phyloP scores from a whole-genome alignment of 1,140 invertebrate species.

The Rhysida immarginata region DNA sequence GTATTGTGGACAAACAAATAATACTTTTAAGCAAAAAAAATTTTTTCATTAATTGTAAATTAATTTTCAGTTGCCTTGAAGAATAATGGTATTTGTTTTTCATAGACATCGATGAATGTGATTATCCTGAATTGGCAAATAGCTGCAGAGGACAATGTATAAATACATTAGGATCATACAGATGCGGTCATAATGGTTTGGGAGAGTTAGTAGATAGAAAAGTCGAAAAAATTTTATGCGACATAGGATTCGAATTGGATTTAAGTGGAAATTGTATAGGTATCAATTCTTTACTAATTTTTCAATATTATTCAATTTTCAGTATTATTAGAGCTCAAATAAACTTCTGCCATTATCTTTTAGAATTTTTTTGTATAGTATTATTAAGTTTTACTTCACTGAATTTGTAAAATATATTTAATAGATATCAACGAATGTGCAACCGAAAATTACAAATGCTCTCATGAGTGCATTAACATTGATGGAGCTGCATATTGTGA shows the following conservation, averaged over 20 bases:
- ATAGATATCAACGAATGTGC: constrained; percentile 19
- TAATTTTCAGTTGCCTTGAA: too few species aligned
- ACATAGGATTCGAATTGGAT: constrained; percentile 26
- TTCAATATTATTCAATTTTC: too few species aligned
- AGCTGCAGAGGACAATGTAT: constrained; percentile 25
- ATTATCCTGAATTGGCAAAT: constrained; percentile 11
- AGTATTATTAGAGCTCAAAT: too few species aligned
- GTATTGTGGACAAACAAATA: too few species aligned
- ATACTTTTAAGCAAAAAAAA: too few species aligned
- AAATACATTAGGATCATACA: constrained; percentile 27
- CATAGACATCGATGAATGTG: constrained; percentile 27
- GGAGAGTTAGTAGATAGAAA: neutral
- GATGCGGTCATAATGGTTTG: constrained; percentile 21
- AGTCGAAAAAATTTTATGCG: constrained; percentile 21
- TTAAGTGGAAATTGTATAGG: constrained; percentile 30
- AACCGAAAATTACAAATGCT: constrained; percentile 11
- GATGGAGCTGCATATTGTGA: neutral
- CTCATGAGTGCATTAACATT: neutral
- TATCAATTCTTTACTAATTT: too few species aligned
- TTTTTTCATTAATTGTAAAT: too few species aligned
- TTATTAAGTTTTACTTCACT: too few species aligned
- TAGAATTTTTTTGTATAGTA: too few species aligned
- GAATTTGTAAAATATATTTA: constrained; percentile 8
- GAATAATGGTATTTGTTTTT: too few species aligned
- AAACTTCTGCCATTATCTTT: too few species aligned